These are phyloP conservation scores for Trypoxylus dichotomus DNA, from an alignment of 1,140 invertebrate genomes.

Conservation along the genomic window DNA sequence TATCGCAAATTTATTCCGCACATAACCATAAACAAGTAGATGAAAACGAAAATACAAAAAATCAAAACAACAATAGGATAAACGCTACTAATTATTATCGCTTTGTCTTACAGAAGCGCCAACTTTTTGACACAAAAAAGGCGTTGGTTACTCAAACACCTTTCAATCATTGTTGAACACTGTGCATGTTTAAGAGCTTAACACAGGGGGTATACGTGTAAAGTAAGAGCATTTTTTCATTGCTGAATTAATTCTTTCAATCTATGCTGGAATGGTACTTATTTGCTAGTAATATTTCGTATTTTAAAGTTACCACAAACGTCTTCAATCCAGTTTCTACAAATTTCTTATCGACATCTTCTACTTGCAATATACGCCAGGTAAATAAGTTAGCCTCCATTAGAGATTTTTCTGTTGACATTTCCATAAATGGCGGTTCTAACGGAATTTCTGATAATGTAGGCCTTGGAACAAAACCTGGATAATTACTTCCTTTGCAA, in stretches of 20 bases:
- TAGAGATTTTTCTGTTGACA: conserved; percentile 76
- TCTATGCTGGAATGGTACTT: background rate
- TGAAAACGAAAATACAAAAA: too few species aligned
- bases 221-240: too few species aligned
- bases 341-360: conserved; percentile 64
- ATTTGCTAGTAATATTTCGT: background rate
- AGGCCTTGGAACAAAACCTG: conserved; percentile 82
- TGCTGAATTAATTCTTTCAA: background rate
- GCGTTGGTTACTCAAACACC: too few species aligned
- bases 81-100: too few species aligned
- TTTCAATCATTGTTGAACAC: too few species aligned
- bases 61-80: too few species aligned
- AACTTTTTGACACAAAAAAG: too few species aligned
- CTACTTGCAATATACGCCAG: conserved; percentile 61
- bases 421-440: conserved; percentile 78
- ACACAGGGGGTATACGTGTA: too few species aligned
- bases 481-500: conserved; percentile 87
- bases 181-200: too few species aligned
- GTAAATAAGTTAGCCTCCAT: conserved; percentile 77
- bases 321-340: conserved; percentile 84
- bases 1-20: too few species aligned
- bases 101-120: too few species aligned
- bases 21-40: too few species aligned
- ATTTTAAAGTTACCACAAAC: conserved; percentile 72
- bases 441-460: conserved; percentile 72